Percentiles rank a stretch among this genome's conserved stretches.
Evolutionary conservation across 2,888 invertebrate genomes (phyloP).

Genomic region (Lamellibrachia satsuma): DNA sequence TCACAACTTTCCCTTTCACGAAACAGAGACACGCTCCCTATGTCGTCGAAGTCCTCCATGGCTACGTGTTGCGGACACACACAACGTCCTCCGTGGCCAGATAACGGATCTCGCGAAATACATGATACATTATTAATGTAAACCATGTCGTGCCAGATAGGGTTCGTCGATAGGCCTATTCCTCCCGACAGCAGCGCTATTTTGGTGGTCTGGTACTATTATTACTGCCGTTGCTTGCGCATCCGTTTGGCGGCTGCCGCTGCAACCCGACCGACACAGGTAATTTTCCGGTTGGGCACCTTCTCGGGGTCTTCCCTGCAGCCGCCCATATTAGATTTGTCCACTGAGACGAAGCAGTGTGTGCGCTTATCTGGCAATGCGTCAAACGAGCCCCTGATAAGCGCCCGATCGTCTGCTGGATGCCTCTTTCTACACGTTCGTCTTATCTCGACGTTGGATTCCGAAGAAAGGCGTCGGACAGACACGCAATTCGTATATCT

Average conservation of each 20-base stretch:
- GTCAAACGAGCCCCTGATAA: conserved; percentile 13
- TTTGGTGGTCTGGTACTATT: background rate
- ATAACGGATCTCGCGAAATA: background rate
- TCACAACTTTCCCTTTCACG: background rate
- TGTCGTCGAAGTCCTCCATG: background rate
- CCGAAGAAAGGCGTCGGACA: conserved; percentile 13
- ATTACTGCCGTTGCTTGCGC: background rate
- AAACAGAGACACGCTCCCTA: background rate
- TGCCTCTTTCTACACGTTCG: background rate
- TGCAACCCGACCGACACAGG: background rate
- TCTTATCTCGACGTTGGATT: background rate
- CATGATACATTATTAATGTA: background rate
- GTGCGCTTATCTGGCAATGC: background rate
- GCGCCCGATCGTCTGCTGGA: background rate
- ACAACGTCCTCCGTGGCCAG: background rate
- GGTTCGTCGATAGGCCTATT: background rate
- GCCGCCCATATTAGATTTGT: background rate
- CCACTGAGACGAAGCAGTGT: background rate
- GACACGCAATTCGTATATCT: background rate
- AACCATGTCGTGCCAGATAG: background rate
- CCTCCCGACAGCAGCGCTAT: background rate
- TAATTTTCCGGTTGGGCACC: background rate
- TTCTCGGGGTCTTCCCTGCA: background rate
- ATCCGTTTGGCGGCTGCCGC: background rate
- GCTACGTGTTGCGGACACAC: background rate